Evolutionary conservation across 1,140 invertebrate genomes (phyloP).

Genomic region (Limonius californicus): DNA sequence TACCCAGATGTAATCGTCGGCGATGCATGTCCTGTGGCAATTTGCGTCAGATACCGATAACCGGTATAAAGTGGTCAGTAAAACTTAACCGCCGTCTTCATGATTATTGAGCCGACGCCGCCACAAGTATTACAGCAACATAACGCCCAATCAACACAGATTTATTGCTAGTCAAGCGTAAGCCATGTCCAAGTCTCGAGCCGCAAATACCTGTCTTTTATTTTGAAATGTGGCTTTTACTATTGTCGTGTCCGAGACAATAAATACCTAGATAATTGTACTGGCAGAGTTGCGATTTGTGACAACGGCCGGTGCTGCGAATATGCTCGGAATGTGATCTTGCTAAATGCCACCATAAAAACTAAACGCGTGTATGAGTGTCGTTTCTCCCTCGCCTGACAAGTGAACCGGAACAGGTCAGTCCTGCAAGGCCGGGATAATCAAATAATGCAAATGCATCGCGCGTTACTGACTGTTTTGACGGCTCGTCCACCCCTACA

Average conservation of each 20-base stretch:
- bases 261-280: constrained; percentile 32
- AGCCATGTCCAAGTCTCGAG: constrained; percentile 15
- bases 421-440: constrained; percentile 18
- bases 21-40: neutral
- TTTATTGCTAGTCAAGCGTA: constrained; percentile 21
- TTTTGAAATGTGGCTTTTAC: constrained; percentile 32
- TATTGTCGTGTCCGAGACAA: constrained; percentile 27
- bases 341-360: constrained; percentile 27
- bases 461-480: neutral
- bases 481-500: neutral
- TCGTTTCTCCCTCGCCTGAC: constrained; percentile 20
- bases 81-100: neutral
- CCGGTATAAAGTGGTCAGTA: neutral
- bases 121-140: neutral
- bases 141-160: constrained; percentile 27
- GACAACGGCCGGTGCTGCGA: constrained; percentile 25
- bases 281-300: constrained; percentile 21
- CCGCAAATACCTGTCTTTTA: constrained; percentile 26
- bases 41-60: neutral
- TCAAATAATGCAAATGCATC: constrained; percentile 22
- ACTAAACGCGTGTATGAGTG: constrained; percentile 22
- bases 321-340: constrained; percentile 29
- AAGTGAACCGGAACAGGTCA: constrained; percentile 22
- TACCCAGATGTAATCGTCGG: neutral
- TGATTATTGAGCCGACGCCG: neutral